Evolutionary conservation across 2,113 vertebrate genomes (phyloP).

Genomic region (Colinus virginianus): DNA sequence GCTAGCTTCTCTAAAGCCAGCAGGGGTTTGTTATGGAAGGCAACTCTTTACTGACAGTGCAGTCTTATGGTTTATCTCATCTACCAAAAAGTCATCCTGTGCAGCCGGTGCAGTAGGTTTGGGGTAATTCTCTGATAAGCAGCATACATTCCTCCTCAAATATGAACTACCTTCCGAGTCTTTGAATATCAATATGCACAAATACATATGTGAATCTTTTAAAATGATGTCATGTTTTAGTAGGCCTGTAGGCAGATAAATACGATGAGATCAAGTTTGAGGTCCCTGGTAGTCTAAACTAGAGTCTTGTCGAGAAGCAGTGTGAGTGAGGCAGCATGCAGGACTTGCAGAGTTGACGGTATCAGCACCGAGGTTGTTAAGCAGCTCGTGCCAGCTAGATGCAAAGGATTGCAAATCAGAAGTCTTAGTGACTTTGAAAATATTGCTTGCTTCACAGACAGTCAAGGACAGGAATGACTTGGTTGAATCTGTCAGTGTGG

Average conservation of each 20-base stretch:
- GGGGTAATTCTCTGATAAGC: not conserved
- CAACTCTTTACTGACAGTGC: not conserved
- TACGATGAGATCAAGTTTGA: not conserved
- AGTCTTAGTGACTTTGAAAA: not conserved
- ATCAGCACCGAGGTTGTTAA: accelerated
- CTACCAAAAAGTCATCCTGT: not conserved
- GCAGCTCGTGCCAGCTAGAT: accelerated
- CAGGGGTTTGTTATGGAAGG: not conserved
- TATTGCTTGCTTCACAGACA: accelerated
- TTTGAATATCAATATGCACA: not conserved
- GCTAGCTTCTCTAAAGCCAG: accelerated
- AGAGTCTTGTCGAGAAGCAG: not conserved
- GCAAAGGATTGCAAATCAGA: not conserved
- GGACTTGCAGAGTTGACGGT: not conserved
- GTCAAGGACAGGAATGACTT: not conserved
- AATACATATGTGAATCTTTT: not conserved
- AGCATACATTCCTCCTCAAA: not conserved
- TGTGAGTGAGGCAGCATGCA: accelerated
- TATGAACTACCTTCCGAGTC: not conserved
- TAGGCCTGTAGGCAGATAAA: not conserved
- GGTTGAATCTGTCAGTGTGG: not conserved
- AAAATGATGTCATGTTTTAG: not conserved
- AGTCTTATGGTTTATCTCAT: not conserved
- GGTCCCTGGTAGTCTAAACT: not conserved
- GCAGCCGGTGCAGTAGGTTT: not conserved